Evolutionary conservation across 2,888 invertebrate genomes (phyloP), one percentile per base, ranked within the genome.

Genomic region (Polyommatus iphigenia): DNA sequence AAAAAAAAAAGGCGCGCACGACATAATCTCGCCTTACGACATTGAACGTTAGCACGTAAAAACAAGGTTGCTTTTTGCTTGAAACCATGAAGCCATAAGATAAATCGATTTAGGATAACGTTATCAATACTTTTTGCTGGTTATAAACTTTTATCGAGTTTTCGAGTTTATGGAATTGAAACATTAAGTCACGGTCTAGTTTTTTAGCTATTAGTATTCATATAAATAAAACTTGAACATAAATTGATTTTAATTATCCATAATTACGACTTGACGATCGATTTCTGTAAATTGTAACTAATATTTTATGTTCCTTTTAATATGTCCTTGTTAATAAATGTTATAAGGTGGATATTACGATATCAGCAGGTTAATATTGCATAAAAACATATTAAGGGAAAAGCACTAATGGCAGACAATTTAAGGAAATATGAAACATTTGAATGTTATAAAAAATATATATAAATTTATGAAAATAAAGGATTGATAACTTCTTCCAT

Each of bases 71-170:
- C 79, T 80, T 85, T 86, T 86, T 20, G 76, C 29, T 78, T 82
- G 80, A 2, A 7, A 29, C 3, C 13, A 15, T 50, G 15, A 18
- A 54, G 18, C 41, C 4, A 15, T 6, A 73, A 75, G 24, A 75
- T 29, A 71, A 71, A 73, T 77, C 73, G 29, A 79, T 83, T 85
- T 86, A 85, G 83, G 83, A 84, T 86, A 87, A 88, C 87, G 87
- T 90, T 92, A 92, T 91, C 91, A 88, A 88, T 85, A 86, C 87
- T 85, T 85, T 86, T 90, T 90, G 90, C 91, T 91, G 88, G 90
- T 86, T 88, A 86, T 84, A 84, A 67, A 67, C 29, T 85, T 88
- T 89, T 89, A 87, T 83, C 87, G 87, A 89, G 88, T 90, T 90
- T 90, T 90, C 88, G 87, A 86, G 86, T 89, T 88, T 86, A 88